Conservation (phyloP, 2,113 vertebrate genomes). For the Indri indri region DNA sequence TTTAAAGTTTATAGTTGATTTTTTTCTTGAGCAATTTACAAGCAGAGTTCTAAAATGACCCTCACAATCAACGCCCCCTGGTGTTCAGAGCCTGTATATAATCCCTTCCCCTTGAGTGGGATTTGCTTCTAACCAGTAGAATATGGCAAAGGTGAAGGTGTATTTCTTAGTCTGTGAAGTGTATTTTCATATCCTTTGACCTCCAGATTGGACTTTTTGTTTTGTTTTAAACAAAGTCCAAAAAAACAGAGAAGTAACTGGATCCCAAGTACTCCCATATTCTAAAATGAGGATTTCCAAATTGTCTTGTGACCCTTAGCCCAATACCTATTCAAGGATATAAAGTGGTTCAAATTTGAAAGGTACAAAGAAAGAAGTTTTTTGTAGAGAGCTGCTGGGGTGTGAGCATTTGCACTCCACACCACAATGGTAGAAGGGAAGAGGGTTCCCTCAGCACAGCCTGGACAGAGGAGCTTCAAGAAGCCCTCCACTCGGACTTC, state of each 20-base stretch:
- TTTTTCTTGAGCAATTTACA: not conserved
- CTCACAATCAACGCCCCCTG: not conserved
- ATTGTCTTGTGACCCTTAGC: not conserved
- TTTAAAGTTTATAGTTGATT: not conserved
- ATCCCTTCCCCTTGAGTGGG: not conserved
- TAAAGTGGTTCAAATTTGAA: not conserved
- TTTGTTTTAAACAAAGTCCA: not conserved
- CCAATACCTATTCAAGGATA: not conserved
- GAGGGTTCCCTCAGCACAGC: not conserved
- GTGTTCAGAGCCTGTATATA: not conserved
- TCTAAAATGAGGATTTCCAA: not conserved
- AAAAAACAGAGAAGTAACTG: not conserved
- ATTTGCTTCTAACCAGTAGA: not conserved
- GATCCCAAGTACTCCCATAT: not conserved
- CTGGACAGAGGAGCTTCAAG: not conserved
- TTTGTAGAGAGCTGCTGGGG: not conserved
- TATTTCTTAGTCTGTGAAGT: not conserved
- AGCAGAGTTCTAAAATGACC: not conserved
- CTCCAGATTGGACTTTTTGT: not conserved
- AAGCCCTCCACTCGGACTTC: not conserved
- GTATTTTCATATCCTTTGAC: not conserved
- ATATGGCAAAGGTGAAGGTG: not conserved
- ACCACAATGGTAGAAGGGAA: accelerated
- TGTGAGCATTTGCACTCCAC: not conserved
- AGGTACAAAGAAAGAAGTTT: not conserved